These are phyloP conservation scores for Erpornis zantholeuca DNA, from an alignment of 2,113 vertebrate species.

Conservation along the genomic window DNA sequence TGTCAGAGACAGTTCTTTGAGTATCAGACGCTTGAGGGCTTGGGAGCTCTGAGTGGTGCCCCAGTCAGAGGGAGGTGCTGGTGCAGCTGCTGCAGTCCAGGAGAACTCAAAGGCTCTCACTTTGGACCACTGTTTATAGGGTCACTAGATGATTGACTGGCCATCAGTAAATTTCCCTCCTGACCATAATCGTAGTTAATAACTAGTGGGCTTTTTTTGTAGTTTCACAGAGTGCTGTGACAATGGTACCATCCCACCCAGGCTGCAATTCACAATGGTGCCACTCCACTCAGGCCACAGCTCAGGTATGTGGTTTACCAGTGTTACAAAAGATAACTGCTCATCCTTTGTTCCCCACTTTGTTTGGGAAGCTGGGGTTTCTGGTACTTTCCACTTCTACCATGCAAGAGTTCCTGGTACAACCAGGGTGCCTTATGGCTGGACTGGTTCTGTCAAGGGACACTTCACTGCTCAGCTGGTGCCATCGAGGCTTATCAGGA, in stretches of 20 bases:
- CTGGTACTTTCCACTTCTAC: not conserved
- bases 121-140: not conserved
- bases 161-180: not conserved
- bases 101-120: not conserved
- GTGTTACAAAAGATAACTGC: not conserved
- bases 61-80: not conserved
- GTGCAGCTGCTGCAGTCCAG: not conserved
- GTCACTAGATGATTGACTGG: not conserved
- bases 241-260: not conserved
- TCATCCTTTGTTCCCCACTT: not conserved
- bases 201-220: not conserved
- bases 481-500: not conserved
- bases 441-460: not conserved
- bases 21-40: not conserved
- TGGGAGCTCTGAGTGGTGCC: not conserved
- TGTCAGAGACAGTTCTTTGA: not conserved
- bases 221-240: not conserved
- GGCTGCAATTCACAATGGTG: not conserved
- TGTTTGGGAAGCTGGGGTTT: not conserved
- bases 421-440: not conserved
- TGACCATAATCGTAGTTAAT: not conserved
- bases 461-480: not conserved
- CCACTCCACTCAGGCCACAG: not conserved
- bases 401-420: not conserved
- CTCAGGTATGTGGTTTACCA: not conserved